These are phyloP conservation scores for Erebia palarica DNA, from an alignment of 2,888 invertebrate genomes.

Conservation along the genomic window DNA sequence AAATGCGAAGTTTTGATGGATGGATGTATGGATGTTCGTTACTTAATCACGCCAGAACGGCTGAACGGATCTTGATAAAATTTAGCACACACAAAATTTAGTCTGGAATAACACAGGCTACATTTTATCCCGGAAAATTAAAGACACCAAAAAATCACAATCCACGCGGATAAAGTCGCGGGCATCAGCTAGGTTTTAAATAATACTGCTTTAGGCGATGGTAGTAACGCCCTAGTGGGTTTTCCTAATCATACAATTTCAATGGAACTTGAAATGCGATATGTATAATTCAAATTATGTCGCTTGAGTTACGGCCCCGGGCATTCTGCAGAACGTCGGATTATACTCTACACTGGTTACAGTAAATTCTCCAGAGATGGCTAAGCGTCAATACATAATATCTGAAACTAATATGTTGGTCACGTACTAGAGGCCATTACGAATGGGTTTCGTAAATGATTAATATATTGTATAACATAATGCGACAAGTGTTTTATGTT, in stretches of 20 bases:
- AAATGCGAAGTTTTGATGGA: too few species aligned
- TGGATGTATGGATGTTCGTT: too few species aligned
- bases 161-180: too few species aligned
- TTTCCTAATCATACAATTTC: slow-evolving; percentile 1
- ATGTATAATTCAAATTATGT: slow-evolving; percentile 23
- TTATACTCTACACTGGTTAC: slow-evolving; percentile 7
- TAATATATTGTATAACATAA: slow-evolving; percentile 33
- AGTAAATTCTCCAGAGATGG: slow-evolving; percentile 35
- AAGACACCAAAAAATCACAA: too few species aligned
- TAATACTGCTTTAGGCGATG: too few species aligned
- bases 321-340: slow-evolving; percentile 18
- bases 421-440: slow-evolving; percentile 36
- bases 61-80: too few species aligned
- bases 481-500: slow-evolving; percentile 15
- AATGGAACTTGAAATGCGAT: slow-evolving; percentile 7
- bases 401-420: slow-evolving; percentile 46
- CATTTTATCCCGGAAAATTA: too few species aligned
- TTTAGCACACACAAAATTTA: too few species aligned
- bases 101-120: too few species aligned
- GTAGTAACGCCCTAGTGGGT: not conserved
- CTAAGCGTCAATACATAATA: slow-evolving; percentile 40
- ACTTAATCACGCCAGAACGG: too few species aligned
- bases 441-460: slow-evolving; percentile 30
- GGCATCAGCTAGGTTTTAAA: too few species aligned
- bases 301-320: slow-evolving; percentile 14